Evolutionary conservation across 2,797 vertebrate species (phyloP), one percentile per base, ranked within the genome.

Genomic region (Cichlasoma orientale): DNA sequence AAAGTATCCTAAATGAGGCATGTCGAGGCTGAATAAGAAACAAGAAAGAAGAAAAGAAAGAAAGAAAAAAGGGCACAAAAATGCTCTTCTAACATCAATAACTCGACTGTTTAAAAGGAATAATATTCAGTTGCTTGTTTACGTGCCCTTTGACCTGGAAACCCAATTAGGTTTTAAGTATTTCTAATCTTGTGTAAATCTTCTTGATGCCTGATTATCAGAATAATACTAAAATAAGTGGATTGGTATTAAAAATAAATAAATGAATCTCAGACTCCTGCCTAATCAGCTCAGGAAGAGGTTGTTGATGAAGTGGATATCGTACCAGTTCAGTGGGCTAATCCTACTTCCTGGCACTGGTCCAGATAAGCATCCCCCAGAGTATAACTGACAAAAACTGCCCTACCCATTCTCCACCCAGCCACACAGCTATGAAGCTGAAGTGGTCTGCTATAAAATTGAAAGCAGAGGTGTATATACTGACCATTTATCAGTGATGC

Each of bases 341-440:
- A 94, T 94, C 93, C 92, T 72, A n/a, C 77, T 75, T 33, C 41
- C 55, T 93, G 94, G 94, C 91, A 75, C 12, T 7, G 12, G 21
- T 88, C 92, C 93, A 95, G 74, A 74, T 68, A 80, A 70, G 87
- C 89, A 92, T 90, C 90, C 90, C 89, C 85, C 73, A 72, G 86
- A 80, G 88, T 86, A 87, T 90, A 92, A 88, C 27, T 27, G 27
- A 27, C 27, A 27, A 27, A 27, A 27, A 27, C 52, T 73, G 85
- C 80, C 74, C 82, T 74, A 75, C 33, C 85, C 66, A 74, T 86
- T 83, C 86, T 77, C 38, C 72, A 76, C 31, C 33, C 4, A 44
- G 66, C 72, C 52, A 56, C 80, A 61, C 5, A 75, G n/a, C 55
- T 33, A 82, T 79, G 56, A 82, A 66, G 56, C 61, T 77, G 33